Conservation (phyloP, 1,140 invertebrate genomes). For the Cyphomyrmex costatus region DNA sequence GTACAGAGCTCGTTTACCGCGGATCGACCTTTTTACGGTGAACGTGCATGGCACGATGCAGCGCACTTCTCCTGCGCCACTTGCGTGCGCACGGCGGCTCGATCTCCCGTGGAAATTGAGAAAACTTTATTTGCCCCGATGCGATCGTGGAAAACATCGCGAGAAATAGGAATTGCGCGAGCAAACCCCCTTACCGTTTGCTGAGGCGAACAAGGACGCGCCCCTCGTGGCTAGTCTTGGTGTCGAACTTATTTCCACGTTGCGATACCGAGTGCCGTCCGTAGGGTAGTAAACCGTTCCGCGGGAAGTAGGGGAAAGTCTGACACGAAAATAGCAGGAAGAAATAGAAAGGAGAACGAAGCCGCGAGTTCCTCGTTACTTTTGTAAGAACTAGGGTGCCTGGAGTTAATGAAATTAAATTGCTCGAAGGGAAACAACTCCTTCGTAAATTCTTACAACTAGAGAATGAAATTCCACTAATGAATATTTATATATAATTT, state of each 20-base stretch:
- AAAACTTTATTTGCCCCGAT: conserved; percentile 83
- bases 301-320: conserved; percentile 69
- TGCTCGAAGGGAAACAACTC: not conserved
- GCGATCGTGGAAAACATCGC: conserved; percentile 77
- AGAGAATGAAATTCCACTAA: not conserved
- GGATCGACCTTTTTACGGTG: conserved; percentile 75
- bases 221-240: conserved; percentile 78
- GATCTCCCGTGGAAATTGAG: conserved; percentile 77
- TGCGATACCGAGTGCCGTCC: conserved; percentile 59
- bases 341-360: conserved; percentile 35
- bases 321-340: conserved; percentile 49
- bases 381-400: not conserved
- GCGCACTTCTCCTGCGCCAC: conserved; percentile 31
- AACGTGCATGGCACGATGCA: conserved; percentile 33
- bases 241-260: conserved; percentile 80
- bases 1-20: conserved; percentile 65
- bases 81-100: conserved; percentile 61
- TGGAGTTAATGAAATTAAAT: conserved; percentile 22
- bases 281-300: conserved; percentile 79
- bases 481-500: not conserved
- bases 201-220: conserved; percentile 73
- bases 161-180: conserved; percentile 81
- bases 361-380: not conserved
- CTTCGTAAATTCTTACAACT: not conserved
- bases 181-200: conserved; percentile 71